Conservation (phyloP, 35 echinoderm and acorn worm genomes). For the Lytechinus variegatus region DNA sequence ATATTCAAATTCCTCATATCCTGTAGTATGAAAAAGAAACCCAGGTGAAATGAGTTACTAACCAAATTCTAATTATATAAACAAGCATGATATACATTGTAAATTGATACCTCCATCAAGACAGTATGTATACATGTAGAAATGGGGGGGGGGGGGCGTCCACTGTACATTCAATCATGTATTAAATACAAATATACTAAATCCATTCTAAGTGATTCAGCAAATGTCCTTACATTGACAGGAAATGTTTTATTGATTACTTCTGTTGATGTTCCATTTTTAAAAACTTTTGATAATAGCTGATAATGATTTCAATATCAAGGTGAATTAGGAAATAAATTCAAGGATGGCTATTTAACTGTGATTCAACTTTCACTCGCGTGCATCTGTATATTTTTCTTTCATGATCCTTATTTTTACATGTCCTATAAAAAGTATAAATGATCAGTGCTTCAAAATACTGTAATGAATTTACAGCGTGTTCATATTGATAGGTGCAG, state of each 20-base stretch:
- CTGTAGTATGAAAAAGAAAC: no score
- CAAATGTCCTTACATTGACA: no score
- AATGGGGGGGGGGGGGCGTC: no score
- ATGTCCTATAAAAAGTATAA: neutral
- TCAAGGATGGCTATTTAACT: neutral
- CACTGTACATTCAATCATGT: no score
- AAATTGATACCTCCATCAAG: no score
- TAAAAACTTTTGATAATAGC: neutral
- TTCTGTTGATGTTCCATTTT: neutral
- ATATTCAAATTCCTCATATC: no score
- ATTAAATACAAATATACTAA: no score
- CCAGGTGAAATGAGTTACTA: no score
- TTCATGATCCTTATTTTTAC: neutral
- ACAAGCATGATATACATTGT: no score
- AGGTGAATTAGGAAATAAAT: neutral
- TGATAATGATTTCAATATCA: neutral
- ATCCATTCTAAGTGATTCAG: no score
- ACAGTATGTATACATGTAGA: no score
- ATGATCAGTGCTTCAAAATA: neutral
- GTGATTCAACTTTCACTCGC: neutral
- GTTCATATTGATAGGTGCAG: neutral
- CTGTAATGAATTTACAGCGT: neutral
- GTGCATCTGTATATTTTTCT: neutral
- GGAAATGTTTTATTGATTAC: neutral
- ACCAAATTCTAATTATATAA: no score